Conservation (phyloP, 2,113 vertebrate species). For the Nycticorax nycticorax region DNA sequence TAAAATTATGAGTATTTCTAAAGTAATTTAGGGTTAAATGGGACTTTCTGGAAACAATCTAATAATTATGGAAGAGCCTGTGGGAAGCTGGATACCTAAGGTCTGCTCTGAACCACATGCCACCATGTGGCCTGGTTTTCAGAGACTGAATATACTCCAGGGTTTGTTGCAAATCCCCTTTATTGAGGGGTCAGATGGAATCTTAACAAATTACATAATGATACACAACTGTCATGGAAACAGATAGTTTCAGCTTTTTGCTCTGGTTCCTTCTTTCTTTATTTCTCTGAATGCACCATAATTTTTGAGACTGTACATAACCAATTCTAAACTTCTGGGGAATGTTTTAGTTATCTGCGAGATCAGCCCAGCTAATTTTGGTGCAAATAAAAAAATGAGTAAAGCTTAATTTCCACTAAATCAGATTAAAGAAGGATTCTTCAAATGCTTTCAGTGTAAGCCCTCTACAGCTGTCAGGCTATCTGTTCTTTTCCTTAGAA, state of each 20-base stretch:
- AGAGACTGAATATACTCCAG: neutral
- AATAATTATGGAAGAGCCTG: neutral
- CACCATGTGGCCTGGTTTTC: neutral
- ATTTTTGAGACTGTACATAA: neutral
- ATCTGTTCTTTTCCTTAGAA: neutral
- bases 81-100: neutral
- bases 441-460: neutral
- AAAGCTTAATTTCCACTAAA: constrained; percentile 6
- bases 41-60: neutral
- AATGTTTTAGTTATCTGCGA: neutral
- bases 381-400: neutral
- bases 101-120: neutral
- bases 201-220: neutral
- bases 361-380: neutral
- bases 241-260: neutral
- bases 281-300: neutral
- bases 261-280: neutral
- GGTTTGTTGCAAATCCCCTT: neutral
- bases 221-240: neutral
- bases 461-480: constrained; percentile 1
- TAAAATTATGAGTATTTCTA: neutral
- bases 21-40: neutral
- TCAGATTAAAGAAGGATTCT: constrained; percentile 18
- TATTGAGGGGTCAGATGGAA: neutral
- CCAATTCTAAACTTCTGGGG: neutral